phyloP scores from a whole-genome alignment of 1,140 invertebrate species.

The Periplaneta americana region DNA sequence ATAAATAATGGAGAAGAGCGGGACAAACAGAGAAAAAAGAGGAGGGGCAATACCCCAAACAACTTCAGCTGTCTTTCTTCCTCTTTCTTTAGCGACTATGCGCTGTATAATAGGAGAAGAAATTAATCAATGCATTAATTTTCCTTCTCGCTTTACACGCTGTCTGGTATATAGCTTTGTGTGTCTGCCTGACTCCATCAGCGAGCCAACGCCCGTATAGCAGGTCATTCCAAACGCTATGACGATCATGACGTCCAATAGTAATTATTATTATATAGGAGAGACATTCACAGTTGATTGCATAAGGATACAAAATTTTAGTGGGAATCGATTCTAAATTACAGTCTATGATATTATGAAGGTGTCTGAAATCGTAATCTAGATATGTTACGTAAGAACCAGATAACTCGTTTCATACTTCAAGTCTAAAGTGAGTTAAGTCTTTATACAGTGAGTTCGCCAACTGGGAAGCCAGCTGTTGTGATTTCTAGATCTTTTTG shows the following conservation, averaged over 20 bases:
- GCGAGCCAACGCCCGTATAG: neutral
- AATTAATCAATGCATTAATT: neutral
- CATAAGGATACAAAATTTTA: neutral
- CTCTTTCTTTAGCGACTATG: neutral
- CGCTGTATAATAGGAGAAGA: slow-evolving; percentile 5
- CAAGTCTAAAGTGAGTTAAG: neutral
- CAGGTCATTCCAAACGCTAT: no score
- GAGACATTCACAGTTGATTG: neutral
- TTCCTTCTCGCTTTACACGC: neutral
- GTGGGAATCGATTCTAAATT: neutral
- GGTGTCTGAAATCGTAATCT: neutral
- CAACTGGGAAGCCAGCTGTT: no score
- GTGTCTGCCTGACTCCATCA: no score
- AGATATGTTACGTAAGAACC: neutral
- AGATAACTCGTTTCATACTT: neutral
- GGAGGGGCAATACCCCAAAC: neutral
- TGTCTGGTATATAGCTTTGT: neutral
- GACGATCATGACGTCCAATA: neutral
- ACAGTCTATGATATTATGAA: neutral
- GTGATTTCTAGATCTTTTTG: no score
- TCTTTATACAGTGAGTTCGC: no score
- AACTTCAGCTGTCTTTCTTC: neutral
- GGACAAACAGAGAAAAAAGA: neutral
- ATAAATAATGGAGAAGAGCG: slow-evolving; percentile 1
- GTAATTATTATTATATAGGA: neutral